Evolutionary conservation across 2,113 vertebrate genomes (phyloP), one percentile per base, ranked within the genome.

Genomic region (Callocephalon fimbriatum): DNA sequence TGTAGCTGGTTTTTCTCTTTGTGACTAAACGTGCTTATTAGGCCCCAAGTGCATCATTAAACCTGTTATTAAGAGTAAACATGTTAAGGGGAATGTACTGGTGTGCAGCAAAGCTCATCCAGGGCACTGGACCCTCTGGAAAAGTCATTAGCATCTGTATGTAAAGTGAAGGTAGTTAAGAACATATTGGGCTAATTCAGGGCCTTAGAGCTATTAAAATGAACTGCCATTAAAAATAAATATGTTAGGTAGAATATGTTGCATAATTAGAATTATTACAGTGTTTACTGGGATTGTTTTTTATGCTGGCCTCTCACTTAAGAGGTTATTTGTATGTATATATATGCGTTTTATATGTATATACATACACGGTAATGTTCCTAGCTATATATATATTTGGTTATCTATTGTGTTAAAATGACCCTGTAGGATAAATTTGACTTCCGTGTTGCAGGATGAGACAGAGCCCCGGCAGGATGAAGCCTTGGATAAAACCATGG

Each of bases 101-200:
- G 56, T 75, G 66, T 22, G 17, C 26, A 87, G 74, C 80, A 87
- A 87, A 90, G 73, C 90, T 93, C 77, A 79, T 85, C 77, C 91
- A 93, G 76, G 66, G 73, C 1, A 1, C 93, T 63, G 80, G 91
- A 96, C 89, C 93, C 94, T 96, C 95, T 97, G 95, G 95, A 96
- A 94, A 96, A 94, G 76, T 91, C 77, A 95, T 96, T 96, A 96
- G 47, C 87, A 86, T 96, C 94, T 72, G 84, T 96, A 94, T 97
- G 95, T 78, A 96, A 95, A 95, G 84, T 65, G 87, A 96, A 87
- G 27, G 0, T 61, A 51, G 76, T 96, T 96, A 93, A 93, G 95
- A 96, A 95, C 80, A 89, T 89, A 96, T 96, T 97, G 96, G 95
- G 81, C 72, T 97, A 97, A 96, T 96, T 97, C 94, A 82, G 68